Evolutionary conservation across 1,140 invertebrate species (phyloP).

Genomic region (Rhagoletis pomonella): DNA sequence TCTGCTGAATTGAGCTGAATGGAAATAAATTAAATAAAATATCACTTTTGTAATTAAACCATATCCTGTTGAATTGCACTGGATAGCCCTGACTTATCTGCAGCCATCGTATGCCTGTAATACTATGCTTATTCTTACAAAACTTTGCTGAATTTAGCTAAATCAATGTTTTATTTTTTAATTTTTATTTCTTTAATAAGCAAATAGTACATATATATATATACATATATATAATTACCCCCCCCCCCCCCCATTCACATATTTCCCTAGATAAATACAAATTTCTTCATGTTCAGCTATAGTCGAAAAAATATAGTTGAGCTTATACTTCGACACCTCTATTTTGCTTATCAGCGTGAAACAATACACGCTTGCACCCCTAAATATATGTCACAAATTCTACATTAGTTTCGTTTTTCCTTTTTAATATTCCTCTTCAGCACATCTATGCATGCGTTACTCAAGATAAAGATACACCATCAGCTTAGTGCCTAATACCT

Average conservation of each 20-base stretch:
- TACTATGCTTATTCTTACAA: too few species aligned
- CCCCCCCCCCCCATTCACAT: too few species aligned
- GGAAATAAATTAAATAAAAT: too few species aligned
- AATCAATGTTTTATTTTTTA: too few species aligned
- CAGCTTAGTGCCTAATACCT: background rate
- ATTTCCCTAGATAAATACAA: too few species aligned
- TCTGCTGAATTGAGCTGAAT: too few species aligned
- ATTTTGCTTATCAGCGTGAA: slow-evolving; percentile 14
- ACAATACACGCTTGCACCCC: background rate
- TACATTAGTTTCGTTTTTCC: background rate
- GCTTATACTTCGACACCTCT: background rate
- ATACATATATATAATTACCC: background rate
- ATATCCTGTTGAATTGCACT: too few species aligned
- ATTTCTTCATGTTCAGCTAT: background rate
- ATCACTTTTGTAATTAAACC: too few species aligned
- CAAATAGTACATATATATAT: background rate
- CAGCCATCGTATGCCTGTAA: too few species aligned
- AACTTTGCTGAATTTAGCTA: too few species aligned
- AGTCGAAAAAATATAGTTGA: background rate
- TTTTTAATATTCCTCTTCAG: background rate
- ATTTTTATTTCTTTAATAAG: too few species aligned
- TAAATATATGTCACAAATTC: slow-evolving; percentile 27
- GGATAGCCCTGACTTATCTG: too few species aligned
- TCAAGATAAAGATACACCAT: slow-evolving; percentile 9
- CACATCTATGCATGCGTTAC: background rate